phyloP scores from a whole-genome alignment of 2,888 invertebrate species.

The Odontocerum albicorne region DNA sequence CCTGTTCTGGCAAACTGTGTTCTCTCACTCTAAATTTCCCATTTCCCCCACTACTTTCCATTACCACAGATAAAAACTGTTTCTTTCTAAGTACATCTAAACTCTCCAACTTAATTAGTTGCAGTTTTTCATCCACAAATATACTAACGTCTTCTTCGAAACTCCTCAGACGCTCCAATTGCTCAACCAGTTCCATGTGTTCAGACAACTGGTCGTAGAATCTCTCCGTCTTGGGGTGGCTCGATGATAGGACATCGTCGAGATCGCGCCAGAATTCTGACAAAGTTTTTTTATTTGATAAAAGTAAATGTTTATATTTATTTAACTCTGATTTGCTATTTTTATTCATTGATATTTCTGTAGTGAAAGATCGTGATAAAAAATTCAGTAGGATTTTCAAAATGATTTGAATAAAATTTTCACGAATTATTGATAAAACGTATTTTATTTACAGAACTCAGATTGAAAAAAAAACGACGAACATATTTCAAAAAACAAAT shows the following conservation, averaged over 20 bases:
- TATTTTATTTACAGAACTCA: too few relatives aligned
- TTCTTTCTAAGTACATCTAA: conserved; percentile 4
- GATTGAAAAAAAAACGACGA: too few relatives aligned
- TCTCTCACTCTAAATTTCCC: conserved; percentile 12
- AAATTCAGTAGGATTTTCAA: too few relatives aligned
- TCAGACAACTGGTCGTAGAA: not conserved
- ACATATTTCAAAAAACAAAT: too few relatives aligned
- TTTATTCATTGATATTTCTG: too few relatives aligned
- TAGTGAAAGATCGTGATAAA: too few relatives aligned
- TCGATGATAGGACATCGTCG: not conserved
- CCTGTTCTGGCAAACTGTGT: conserved; percentile 20
- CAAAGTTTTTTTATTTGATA: not conserved
- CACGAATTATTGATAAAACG: too few relatives aligned
- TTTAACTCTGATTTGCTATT: too few relatives aligned
- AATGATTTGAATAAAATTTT: too few relatives aligned
- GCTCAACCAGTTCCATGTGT: conserved; percentile 5
- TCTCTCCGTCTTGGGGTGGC: not conserved
- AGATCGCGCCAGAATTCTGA: too few relatives aligned
- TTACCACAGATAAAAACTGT: conserved; percentile 10
- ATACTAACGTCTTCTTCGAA: conserved; percentile 3
- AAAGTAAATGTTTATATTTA: too few relatives aligned
- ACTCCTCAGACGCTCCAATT: conserved; percentile 12
- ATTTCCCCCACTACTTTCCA: conserved; percentile 3
- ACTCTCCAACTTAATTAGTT: not conserved
- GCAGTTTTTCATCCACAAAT: conserved; percentile 5